Percentiles rank a stretch among this genome's conserved stretches.
These are phyloP conservation scores for Geotria australis DNA, from an alignment of 2,797 vertebrate species.

Conservation along the genomic window DNA sequence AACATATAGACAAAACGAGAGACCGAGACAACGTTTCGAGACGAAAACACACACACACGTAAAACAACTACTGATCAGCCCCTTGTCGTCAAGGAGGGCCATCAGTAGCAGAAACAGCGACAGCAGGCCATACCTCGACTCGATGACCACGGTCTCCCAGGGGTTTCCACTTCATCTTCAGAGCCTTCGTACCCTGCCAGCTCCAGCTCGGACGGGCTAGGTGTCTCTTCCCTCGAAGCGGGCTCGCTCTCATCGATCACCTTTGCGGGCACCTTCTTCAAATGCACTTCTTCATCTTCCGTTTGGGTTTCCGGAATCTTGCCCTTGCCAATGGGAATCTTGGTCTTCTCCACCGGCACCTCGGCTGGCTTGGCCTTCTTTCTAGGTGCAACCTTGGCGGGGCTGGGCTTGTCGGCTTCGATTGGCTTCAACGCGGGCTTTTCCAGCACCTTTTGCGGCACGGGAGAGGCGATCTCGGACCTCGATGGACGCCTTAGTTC, in stretches of 20 bases:
- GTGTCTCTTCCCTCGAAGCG: constrained; percentile 9
- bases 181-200: constrained; percentile 13
- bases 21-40: too few relatives aligned
- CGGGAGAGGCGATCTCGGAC: background rate
- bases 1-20: too few relatives aligned
- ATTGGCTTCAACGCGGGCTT: background rate
- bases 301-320: constrained; percentile 8
- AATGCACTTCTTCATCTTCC: constrained; percentile 13
- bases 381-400: background rate
- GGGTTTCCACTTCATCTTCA: constrained; percentile 22
- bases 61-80: too few relatives aligned
- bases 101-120: constrained; percentile 2
- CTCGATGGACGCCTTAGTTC: background rate
- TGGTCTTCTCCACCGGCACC: background rate
- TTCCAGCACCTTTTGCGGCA: background rate
- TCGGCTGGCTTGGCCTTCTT: background rate
- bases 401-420: background rate
- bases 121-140: too few relatives aligned
- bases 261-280: constrained; percentile 9
- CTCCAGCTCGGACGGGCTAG: constrained; percentile 11
- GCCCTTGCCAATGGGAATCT: background rate
- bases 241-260: constrained; percentile 25
- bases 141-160: constrained; percentile 13
- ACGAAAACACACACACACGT: too few relatives aligned
- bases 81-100: background rate